Conservation (phyloP, 2,888 invertebrate species). For the Zeuzera pyrina region DNA sequence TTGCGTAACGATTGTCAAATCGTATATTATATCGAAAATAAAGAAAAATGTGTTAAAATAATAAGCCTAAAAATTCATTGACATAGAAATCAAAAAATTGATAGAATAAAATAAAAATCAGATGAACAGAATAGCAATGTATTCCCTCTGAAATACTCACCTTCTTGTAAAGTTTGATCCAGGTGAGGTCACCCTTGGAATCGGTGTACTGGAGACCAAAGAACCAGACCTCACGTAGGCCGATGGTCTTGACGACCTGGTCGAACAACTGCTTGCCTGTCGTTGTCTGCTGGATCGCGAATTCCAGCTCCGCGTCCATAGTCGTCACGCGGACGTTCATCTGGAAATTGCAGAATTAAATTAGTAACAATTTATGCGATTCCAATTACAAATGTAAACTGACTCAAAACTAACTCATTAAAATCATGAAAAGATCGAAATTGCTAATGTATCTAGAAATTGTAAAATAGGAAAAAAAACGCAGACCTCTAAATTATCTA, state of each 20-base stretch:
- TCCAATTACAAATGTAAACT: neutral
- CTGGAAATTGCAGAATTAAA: constrained; percentile 74
- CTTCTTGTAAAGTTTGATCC: constrained; percentile 99
- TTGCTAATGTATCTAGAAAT: neutral
- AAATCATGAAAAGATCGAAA: constrained; percentile 8
- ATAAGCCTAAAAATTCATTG: no score
- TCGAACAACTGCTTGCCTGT: constrained; percentile 99
- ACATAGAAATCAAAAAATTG: no score
- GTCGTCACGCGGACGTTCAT: constrained; percentile 99
- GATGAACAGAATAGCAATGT: no score
- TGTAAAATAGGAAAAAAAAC: neutral
- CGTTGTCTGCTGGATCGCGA: constrained; percentile 99
- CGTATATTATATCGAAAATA: no score
- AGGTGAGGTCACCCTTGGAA: constrained; percentile 97
- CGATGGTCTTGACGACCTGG: constrained; percentile 99
- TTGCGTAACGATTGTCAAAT: no score
- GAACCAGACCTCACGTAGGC: constrained; percentile 99
- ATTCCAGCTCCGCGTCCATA: constrained; percentile 99
- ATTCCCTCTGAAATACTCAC: constrained; percentile 81
- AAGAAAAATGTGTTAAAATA: no score
- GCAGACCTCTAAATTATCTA: neutral
- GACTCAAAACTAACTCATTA: constrained; percentile 3
- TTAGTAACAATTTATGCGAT: neutral
- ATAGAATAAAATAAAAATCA: no score
- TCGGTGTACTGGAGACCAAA: constrained; percentile 99